Evolutionary conservation across 1,140 invertebrate species (phyloP), one percentile per base, ranked within the genome.

Genomic region (Bombus huntii): DNA sequence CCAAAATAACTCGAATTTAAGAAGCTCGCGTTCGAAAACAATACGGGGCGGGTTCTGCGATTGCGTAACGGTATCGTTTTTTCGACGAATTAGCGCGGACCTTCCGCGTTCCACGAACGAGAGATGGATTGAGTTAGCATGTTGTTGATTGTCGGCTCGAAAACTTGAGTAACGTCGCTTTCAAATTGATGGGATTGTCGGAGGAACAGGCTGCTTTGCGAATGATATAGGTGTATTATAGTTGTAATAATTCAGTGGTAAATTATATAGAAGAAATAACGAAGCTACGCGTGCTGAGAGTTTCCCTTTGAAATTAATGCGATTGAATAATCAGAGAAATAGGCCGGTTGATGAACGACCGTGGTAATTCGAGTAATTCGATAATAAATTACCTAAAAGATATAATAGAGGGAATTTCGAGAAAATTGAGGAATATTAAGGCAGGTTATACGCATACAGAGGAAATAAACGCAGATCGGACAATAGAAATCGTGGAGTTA

Each of bases 1-100:
- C 93, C 88, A 92, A 94, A 94, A 94, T 94, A 94, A 92, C 92
- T 92, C 88, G 92, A 93, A 93, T 93, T 94, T 93, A 93, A 94
- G 91, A 92, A 93, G 92, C 93, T 93, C 89, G 85, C 91, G 87
- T 89, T 87, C 88, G 92, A 91, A 92, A 92, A 93, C 93, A 93
- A 94, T 94, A 93, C 90, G 90, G 88, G 84, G 73, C 70, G 83
- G 83, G 90, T 78, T 91, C 88, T 87, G 37, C 42, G 87, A 85
- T 94, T 93, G 91, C 92, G 91, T 87, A 93, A 93, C 91, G 73
- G 81, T 62, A 79, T 70, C 59, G 77, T 15, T 62, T 72, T 37
- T 39, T 42, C 53, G 34, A 42, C 65, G 76, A 83, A 83, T 83
- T 83, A 83, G 57, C 74, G 47, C 44, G 12, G 12, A 6, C 2